phyloP scores from a whole-genome alignment of 2,797 vertebrate species.

The Parambassis ranga region DNA sequence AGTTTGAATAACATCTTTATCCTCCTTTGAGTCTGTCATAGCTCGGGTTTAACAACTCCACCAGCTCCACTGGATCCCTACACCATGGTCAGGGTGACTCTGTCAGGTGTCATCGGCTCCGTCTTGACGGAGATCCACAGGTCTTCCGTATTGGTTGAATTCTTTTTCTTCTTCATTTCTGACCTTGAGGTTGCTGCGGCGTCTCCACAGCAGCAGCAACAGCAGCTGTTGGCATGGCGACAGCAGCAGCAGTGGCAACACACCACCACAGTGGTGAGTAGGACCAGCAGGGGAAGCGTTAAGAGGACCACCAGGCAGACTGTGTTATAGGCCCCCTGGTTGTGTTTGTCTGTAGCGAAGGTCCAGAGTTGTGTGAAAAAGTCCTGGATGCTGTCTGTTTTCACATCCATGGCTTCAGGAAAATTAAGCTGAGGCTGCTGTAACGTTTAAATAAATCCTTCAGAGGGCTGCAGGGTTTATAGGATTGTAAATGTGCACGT shows the following conservation, averaged over 20 bases:
- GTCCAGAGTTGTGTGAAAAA: conserved; percentile 87
- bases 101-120: conserved; percentile 86
- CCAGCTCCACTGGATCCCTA: conserved; percentile 27
- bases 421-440: neutral
- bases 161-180: conserved; percentile 83
- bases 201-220: conserved; percentile 49
- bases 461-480: conserved; percentile 13
- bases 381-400: conserved; percentile 76
- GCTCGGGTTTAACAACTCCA: neutral
- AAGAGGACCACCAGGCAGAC: conserved; percentile 88
- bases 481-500: conserved; percentile 7
- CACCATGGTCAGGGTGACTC: conserved; percentile 72
- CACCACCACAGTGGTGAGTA: conserved; percentile 81
- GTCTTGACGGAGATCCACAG: conserved; percentile 95
- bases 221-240: conserved; percentile 58
- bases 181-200: conserved; percentile 46
- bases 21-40: neutral
- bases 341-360: conserved; percentile 83
- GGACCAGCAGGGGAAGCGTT: conserved; percentile 84
- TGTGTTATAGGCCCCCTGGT: conserved; percentile 89
- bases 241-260: conserved; percentile 95
- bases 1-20: neutral
- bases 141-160: conserved; percentile 82
- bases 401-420: conserved; percentile 72
- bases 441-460: conserved; percentile 48